Evolutionary conservation across 1,140 invertebrate species (phyloP).

Genomic region (Lasaia peninsularis): DNA sequence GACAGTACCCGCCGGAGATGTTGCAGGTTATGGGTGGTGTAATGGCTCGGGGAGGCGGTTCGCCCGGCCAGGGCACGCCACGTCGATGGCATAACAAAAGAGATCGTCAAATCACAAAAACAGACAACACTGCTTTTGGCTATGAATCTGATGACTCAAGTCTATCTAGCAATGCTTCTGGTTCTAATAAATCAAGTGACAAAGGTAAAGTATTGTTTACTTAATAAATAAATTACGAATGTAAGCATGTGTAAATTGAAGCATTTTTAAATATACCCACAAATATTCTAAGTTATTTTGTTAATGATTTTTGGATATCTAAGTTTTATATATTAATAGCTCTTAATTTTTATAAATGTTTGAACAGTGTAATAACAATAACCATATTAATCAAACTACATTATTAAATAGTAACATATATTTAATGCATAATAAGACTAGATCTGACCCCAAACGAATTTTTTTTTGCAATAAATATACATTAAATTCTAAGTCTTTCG

Average conservation of each 20-base stretch:
- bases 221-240: not conserved
- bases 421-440: too few relatives aligned
- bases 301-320: too few relatives aligned
- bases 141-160: constrained; percentile 75
- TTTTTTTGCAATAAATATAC: too few relatives aligned
- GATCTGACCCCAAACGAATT: too few relatives aligned
- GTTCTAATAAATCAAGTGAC: constrained; percentile 63
- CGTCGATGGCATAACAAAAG: constrained; percentile 50
- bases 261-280: not conserved
- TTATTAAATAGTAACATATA: too few relatives aligned
- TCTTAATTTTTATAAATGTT: too few relatives aligned
- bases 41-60: constrained; percentile 29
- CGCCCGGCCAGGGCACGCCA: constrained; percentile 43
- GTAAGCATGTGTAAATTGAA: not conserved
- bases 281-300: too few relatives aligned
- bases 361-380: too few relatives aligned
- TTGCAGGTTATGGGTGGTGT: constrained; percentile 37
- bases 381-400: too few relatives aligned
- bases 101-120: constrained; percentile 35
- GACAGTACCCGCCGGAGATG: constrained; percentile 45
- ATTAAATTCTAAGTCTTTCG: too few relatives aligned
- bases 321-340: too few relatives aligned
- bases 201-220: constrained; percentile 47
- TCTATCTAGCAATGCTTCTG: constrained; percentile 69
- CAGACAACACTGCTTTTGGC: constrained; percentile 55